A percentile compares a stretch with the other conserved stretches of the same genome.
Conservation (phyloP, 2,888 invertebrate genomes). For the Busseola fusca region DNA sequence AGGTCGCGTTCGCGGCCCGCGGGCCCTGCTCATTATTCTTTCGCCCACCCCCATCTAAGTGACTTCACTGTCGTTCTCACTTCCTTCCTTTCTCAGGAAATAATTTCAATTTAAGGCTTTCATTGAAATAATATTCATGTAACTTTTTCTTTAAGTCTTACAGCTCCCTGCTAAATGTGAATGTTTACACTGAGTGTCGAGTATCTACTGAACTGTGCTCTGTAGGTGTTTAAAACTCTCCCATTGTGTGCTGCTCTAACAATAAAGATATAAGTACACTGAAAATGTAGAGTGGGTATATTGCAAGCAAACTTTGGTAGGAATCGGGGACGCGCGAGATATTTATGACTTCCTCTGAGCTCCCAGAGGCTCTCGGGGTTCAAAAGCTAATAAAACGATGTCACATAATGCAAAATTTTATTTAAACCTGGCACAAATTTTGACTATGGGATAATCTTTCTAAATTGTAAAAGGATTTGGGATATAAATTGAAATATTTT, state of each 20-base stretch:
- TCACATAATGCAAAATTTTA: slow-evolving; percentile 77
- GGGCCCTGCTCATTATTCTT: slow-evolving; percentile 80
- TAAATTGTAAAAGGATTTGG: slow-evolving; percentile 35
- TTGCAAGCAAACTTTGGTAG: slow-evolving; percentile 79
- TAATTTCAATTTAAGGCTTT: slow-evolving; percentile 79
- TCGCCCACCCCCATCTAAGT: slow-evolving; percentile 77
- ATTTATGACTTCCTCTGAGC: slow-evolving; percentile 82
- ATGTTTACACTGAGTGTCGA: slow-evolving; percentile 50
- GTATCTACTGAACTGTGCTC: slow-evolving; percentile 46
- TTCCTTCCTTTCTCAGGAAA: slow-evolving; percentile 81
- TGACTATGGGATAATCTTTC: slow-evolving; percentile 59
- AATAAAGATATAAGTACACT: slow-evolving; percentile 67
- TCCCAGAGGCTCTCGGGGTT: slow-evolving; percentile 77
- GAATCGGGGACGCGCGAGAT: slow-evolving; percentile 80
- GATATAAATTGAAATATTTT: slow-evolving; percentile 39
- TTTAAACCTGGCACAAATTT: slow-evolving; percentile 69
- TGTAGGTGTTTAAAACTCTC: slow-evolving; percentile 63
- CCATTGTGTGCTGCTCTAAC: slow-evolving; percentile 62
- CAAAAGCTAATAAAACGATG: slow-evolving; percentile 83
- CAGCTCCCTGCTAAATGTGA: slow-evolving; percentile 46
- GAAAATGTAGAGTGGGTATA: slow-evolving; percentile 68
- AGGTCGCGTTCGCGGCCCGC: slow-evolving; percentile 68
- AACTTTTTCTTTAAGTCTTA: slow-evolving; percentile 63
- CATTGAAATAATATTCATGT: slow-evolving; percentile 76
- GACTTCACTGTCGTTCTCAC: slow-evolving; percentile 82